Evolutionary conservation across 2,113 vertebrate genomes (phyloP), one percentile per base, ranked within the genome.

Genomic region (Plestiodon gilberti): DNA sequence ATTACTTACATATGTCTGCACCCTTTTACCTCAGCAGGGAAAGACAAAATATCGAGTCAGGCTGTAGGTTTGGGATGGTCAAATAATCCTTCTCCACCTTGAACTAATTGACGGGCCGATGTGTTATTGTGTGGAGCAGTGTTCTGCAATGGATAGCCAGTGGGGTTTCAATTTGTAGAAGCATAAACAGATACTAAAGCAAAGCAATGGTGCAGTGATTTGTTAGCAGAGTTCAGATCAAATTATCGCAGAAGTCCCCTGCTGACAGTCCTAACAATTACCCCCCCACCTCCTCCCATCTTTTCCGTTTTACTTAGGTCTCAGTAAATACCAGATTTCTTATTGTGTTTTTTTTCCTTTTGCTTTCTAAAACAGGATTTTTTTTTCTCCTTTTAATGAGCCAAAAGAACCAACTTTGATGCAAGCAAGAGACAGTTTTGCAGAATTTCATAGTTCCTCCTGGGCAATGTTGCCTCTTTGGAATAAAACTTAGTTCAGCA

Each of bases 101-200:
- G 98, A 99, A 99, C 98, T 99, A 99, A 99, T 99, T 96, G 97
- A 93, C 95, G 84, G 96, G 96, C 97, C 96, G 95, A 97, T 97
- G 96, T 97, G 97, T 96, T 96, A 96, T 97, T 97, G 96, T 97
- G 95, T 96, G 83, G 87, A 91, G 94, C 93, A 91, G 96, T 95
- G 94, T 95, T 96, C 96, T 93, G 91, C 94, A 93, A 93, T 70
- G 96, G 96, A 94, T 96, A 96, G 97, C 97, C 98, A 97, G 98
- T 98, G 98, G 98, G 98, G 98, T 98, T 99, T 99, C 98, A 99
- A 99, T 99, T 99, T 99, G 98, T 99, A 98, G 97, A 98, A 98
- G 98, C 98, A 99, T 99, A 99, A 99, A 99, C 98, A 99, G 98
- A 99, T 99, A 99, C 98, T 99, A 99, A 99, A 99, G 97, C 97